phyloP scores from a whole-genome alignment of 2,113 vertebrate species.

The Sarotherodon lohbergeri region DNA sequence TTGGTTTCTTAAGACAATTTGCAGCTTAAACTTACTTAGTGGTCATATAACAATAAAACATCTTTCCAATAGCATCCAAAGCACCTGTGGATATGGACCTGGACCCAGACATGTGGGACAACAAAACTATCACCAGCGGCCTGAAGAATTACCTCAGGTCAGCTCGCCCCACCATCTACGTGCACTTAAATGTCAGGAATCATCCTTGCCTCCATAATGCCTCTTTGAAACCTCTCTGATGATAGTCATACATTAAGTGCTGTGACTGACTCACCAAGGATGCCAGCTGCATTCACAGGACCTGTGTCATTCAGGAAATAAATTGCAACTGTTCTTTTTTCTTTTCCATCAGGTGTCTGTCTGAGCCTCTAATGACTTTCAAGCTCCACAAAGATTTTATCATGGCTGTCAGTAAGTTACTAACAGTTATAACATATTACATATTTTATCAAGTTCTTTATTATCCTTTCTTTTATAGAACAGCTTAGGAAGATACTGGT shows the following conservation, averaged over 20 bases:
- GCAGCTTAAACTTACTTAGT: background rate
- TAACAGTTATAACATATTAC: background rate
- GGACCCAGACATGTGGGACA: conserved; percentile 94
- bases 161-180: conserved; percentile 42
- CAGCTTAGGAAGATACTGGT: background rate
- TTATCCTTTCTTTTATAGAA: background rate
- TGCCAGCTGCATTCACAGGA: background rate
- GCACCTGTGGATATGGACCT: conserved; percentile 89
- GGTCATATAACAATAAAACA: background rate
- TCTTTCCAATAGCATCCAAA: conserved; percentile 79
- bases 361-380: conserved; percentile 96
- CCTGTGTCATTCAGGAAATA: background rate
- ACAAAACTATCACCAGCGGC: conserved; percentile 96
- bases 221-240: conserved; percentile 9
- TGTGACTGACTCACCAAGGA: background rate
- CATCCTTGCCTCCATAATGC: conserved; percentile 35
- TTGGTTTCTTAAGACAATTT: background rate
- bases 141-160: conserved; percentile 99
- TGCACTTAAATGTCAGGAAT: conserved; percentile 20
- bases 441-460: background rate
- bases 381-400: conserved; percentile 97
- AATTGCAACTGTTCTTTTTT: background rate
- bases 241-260: background rate
- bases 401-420: conserved; percentile 94
- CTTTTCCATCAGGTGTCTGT: conserved; percentile 81